Conservation (phyloP, 2,113 vertebrate species). For the Gymnocephalus cernua region DNA sequence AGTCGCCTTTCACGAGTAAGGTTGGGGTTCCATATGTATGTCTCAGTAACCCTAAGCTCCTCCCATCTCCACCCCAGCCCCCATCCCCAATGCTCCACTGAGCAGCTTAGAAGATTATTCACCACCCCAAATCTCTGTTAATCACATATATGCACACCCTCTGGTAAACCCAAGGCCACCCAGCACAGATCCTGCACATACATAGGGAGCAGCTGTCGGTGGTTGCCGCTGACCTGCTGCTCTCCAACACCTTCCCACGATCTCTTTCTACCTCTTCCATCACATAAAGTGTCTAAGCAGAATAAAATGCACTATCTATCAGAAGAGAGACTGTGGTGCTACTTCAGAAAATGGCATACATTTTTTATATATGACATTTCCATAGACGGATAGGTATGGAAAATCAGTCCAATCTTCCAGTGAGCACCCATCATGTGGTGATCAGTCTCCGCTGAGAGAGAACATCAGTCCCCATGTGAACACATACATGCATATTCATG, state of each 20-base stretch:
- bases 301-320: constrained; percentile 68
- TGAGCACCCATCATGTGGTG: constrained; percentile 72
- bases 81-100: constrained; percentile 53
- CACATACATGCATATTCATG: constrained; percentile 64
- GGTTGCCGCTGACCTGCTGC: constrained; percentile 36
- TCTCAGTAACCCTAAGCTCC: constrained; percentile 44
- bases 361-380: constrained; percentile 77
- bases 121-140: constrained; percentile 79
- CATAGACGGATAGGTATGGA: constrained; percentile 65
- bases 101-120: constrained; percentile 81
- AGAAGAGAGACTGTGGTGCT: constrained; percentile 60
- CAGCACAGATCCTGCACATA: constrained; percentile 31
- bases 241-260: constrained; percentile 40
- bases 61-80: constrained; percentile 36
- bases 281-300: constrained; percentile 47
- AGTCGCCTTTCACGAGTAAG: neutral
- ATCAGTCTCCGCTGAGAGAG: constrained; percentile 68
- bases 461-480: constrained; percentile 32
- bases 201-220: constrained; percentile 42
- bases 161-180: constrained; percentile 51
- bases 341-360: constrained; percentile 76
- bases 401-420: constrained; percentile 68
- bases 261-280: constrained; percentile 39
- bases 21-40: constrained; percentile 33
- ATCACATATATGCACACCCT: constrained; percentile 72